Base-by-base conservation (phyloP, 2,113 vertebrate species). In the Cyanistes caeruleus region DNA sequence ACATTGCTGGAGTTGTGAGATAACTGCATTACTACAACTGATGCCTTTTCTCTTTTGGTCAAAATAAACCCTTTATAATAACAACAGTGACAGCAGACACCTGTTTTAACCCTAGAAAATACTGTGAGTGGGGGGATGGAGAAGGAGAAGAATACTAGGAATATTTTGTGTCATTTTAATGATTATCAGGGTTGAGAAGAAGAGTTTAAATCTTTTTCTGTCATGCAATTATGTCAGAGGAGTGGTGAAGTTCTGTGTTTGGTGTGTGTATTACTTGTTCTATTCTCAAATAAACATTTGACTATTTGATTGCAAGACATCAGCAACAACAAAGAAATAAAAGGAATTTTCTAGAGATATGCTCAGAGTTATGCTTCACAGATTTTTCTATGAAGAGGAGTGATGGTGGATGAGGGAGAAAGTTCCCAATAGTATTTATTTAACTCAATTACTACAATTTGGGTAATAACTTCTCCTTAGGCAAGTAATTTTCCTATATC, bases 111-210 rank as follows among this genome's bases (percentile, higher is more conserved):
- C 5, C 10, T 37, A 56, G 25, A 55, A 89, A 56, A 62, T 46
- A 69, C 19, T 49, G n/a, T 27, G 7, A 44, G 5, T 28, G 6
- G 0, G 2, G 3, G 4, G 8, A 27, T 0, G 0, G 15, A 22
- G 13, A 59, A 27, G 37, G 11, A 49, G 20, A 35, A 8, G 25
- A 24, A 55, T n/a, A n/a, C 3, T 7, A 13, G 2, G 18, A 31
- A 8, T 53, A 43, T 46, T 70, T 89, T 51, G 1, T 27, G 4
- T 64, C 31, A 51, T n/a, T 91, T 82, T 43, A 59, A n/a, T 73
- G 41, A 24, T 13, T 10, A 48, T 33, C 8, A 56, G 13, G 64
- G 13, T 35, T 46, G 52, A 74, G 19, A 58, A 62, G 10, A 75
- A 28, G 20, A 52, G 6, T 28, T 70, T 41, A 63, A 35, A 82